These are phyloP conservation scores for Andrena bicolor DNA, from an alignment of 2,888 invertebrate genomes.

Conservation along the genomic window DNA sequence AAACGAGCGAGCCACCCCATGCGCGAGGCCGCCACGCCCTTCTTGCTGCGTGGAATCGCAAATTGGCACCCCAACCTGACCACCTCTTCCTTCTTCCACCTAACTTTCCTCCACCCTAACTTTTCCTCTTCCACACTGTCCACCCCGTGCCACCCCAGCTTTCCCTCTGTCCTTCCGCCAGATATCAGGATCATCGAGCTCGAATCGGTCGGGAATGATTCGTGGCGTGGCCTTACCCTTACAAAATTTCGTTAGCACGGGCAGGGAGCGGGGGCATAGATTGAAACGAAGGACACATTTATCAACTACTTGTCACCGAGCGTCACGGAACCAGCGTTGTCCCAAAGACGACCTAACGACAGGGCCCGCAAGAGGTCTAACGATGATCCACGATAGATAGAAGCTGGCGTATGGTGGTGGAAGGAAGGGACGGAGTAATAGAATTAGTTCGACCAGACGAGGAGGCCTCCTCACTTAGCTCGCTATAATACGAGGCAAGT, in stretches of 20 bases:
- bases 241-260: neutral
- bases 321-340: slow-evolving; percentile 30
- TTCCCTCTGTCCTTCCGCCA: slow-evolving; percentile 14
- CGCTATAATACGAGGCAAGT: slow-evolving; percentile 73
- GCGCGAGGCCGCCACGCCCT: slow-evolving; percentile 81
- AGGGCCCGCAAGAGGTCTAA: slow-evolving; percentile 32
- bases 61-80: slow-evolving; percentile 78
- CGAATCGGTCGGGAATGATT: neutral
- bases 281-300: slow-evolving; percentile 55
- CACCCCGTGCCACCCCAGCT: neutral
- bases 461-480: slow-evolving; percentile 72
- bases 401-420: slow-evolving; percentile 51
- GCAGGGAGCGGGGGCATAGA: neutral
- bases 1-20: slow-evolving; percentile 80
- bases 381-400: slow-evolving; percentile 53
- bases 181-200: slow-evolving; percentile 24
- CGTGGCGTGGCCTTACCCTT: neutral
- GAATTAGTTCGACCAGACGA: slow-evolving; percentile 76
- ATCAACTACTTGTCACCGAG: slow-evolving; percentile 43
- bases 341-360: slow-evolving; percentile 49
- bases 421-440: slow-evolving; percentile 72
- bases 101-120: slow-evolving; percentile 53
- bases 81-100: slow-evolving; percentile 62
- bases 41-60: slow-evolving; percentile 79
- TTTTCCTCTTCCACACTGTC: slow-evolving; percentile 41